Evolutionary conservation across 2,888 invertebrate genomes (phyloP).

Genomic region (Caradrina kadenii): DNA sequence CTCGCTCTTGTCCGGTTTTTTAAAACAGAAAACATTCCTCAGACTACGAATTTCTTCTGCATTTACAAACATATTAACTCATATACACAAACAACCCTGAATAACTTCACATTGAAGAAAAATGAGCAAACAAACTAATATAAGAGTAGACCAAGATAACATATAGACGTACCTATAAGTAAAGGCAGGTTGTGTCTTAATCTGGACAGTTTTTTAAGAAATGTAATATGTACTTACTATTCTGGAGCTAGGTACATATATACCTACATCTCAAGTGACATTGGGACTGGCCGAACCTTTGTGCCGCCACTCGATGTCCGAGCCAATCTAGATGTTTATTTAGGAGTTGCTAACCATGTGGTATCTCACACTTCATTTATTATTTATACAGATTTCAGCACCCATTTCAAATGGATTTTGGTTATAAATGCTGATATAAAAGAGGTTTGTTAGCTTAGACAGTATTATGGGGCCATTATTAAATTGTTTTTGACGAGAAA

Average conservation of each 20-base stretch:
- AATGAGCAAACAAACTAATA: neutral
- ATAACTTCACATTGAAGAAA: neutral
- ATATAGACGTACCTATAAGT: neutral
- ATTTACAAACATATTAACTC: too few relatives aligned
- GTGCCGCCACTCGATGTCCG: slow-evolving; percentile 25
- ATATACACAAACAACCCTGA: too few relatives aligned
- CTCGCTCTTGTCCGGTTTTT: too few relatives aligned
- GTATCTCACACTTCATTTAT: slow-evolving; percentile 17
- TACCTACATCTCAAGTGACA: slow-evolving; percentile 18
- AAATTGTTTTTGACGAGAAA: neutral
- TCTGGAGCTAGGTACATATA: slow-evolving; percentile 10
- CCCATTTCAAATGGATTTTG: neutral
- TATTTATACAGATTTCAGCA: slow-evolving; percentile 25
- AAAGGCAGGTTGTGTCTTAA: slow-evolving; percentile 1
- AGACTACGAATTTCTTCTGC: too few relatives aligned
- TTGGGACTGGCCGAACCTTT: slow-evolving; percentile 13
- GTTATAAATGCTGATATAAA: neutral
- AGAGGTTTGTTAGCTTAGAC: neutral
- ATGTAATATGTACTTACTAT: neutral
- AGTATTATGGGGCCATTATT: neutral
- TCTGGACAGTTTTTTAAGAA: slow-evolving; percentile 21
- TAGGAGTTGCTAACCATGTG: slow-evolving; percentile 39
- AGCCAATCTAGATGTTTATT: slow-evolving; percentile 42
- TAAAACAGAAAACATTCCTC: too few relatives aligned
- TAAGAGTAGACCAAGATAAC: neutral